phyloP scores from a whole-genome alignment of 2,797 vertebrate species.

The Acanthurus tractus region DNA sequence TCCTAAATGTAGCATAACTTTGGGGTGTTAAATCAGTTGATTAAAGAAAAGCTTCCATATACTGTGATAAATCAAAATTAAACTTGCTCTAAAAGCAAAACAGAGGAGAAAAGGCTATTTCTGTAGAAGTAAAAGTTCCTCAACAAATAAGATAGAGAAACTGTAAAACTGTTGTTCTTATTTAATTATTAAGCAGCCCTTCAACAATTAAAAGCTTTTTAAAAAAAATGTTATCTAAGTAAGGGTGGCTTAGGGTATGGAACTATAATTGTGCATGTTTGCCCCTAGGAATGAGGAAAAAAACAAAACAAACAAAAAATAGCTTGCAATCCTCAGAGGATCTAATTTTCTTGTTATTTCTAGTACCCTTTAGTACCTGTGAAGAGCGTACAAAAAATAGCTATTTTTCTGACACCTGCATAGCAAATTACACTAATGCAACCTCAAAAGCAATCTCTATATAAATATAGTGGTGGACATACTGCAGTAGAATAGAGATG shows the following conservation, averaged over 20 bases:
- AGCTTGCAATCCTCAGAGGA: conserved; percentile 50
- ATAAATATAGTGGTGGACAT: conserved; percentile 78
- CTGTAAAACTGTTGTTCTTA: neutral
- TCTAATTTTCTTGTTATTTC: conserved; percentile 28
- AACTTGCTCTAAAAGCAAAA: neutral
- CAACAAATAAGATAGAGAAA: conserved; percentile 2
- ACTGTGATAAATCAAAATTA: neutral
- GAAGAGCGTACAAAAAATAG: conserved; percentile 43
- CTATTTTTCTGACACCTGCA: conserved; percentile 47
- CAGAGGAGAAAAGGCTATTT: neutral
- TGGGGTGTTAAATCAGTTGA: neutral
- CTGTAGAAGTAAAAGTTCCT: neutral
- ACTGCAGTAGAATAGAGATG: conserved; percentile 60
- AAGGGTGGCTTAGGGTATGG: neutral
- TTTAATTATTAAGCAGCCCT: conserved; percentile 7
- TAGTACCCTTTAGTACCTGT: conserved; percentile 70
- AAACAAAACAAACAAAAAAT: conserved; percentile 26
- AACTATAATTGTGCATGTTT: conserved; percentile 31
- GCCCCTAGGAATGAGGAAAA: conserved; percentile 28
- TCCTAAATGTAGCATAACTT: conserved; percentile 18
- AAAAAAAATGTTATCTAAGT: neutral
- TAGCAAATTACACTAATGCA: conserved; percentile 47
- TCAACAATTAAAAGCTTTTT: conserved; percentile 13
- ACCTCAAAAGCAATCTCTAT: conserved; percentile 54
- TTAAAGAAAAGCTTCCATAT: conserved; percentile 1